A percentile compares a stretch with the other conserved stretches of the same genome.
phyloP scores from a whole-genome alignment of 2,888 invertebrate species.

The Ypsolopha sequella region DNA sequence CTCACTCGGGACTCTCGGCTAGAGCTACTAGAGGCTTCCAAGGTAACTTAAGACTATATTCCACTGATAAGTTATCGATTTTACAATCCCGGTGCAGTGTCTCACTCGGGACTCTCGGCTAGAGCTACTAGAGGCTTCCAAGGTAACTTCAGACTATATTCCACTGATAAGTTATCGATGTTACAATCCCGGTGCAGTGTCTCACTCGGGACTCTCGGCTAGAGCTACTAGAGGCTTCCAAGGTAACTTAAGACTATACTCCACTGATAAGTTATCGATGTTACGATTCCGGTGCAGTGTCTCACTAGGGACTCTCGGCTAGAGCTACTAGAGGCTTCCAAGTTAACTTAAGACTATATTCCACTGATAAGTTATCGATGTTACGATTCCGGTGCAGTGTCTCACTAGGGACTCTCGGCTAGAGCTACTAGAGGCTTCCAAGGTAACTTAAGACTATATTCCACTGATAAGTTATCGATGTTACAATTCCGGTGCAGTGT shows the following conservation, averaged over 20 bases:
- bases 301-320: slow-evolving; percentile 93
- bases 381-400: slow-evolving; percentile 95
- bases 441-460: too few relatives aligned
- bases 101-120: slow-evolving; percentile 93
- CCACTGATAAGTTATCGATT: slow-evolving; percentile 67
- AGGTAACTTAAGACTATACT: slow-evolving; percentile 68
- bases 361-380: slow-evolving; percentile 72
- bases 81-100: slow-evolving; percentile 95
- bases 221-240: slow-evolving; percentile 84
- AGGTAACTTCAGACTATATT: slow-evolving; percentile 68
- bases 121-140: slow-evolving; percentile 84
- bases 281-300: slow-evolving; percentile 95
- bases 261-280: slow-evolving; percentile 67
- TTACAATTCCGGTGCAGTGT: slow-evolving; percentile 94
- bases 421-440: slow-evolving; percentile 84
- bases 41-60: slow-evolving; percentile 68
- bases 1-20: slow-evolving; percentile 93
- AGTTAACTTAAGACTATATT: too few relatives aligned
- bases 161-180: slow-evolving; percentile 67
- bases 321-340: slow-evolving; percentile 84
- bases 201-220: slow-evolving; percentile 93
- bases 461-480: slow-evolving; percentile 72
- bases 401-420: slow-evolving; percentile 93
- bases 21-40: slow-evolving; percentile 84
- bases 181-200: slow-evolving; percentile 95